phyloP scores from a whole-genome alignment of 2,888 invertebrate species.

The Oegoconia quadripuncta region DNA sequence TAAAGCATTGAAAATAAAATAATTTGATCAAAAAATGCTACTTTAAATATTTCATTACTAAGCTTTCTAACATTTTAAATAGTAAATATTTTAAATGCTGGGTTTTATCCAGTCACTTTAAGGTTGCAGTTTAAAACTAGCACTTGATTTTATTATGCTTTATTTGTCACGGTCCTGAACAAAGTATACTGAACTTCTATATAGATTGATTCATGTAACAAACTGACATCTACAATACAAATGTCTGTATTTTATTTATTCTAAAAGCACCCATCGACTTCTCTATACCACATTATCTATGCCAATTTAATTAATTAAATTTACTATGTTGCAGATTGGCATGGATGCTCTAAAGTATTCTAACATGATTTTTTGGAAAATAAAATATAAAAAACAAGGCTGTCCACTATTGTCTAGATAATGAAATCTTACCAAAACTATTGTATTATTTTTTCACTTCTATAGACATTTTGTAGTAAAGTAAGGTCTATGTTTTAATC shows the following conservation, averaged over 20 bases:
- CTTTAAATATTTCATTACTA: constrained; percentile 68
- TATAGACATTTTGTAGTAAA: too few relatives aligned
- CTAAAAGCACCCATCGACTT: constrained; percentile 40
- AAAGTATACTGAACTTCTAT: constrained; percentile 14
- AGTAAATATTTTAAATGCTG: constrained; percentile 75
- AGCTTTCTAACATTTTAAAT: constrained; percentile 71
- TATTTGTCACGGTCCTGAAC: constrained; percentile 11
- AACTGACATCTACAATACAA: constrained; percentile 18
- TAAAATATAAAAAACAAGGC: constrained; percentile 16
- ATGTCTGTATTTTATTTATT: constrained; percentile 26
- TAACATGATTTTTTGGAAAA: constrained; percentile 20
- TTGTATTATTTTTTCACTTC: too few relatives aligned
- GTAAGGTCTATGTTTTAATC: too few relatives aligned
- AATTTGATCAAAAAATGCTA: constrained; percentile 74
- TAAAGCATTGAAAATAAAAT: constrained; percentile 71
- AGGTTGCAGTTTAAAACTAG: constrained; percentile 57
- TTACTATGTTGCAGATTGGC: not conserved
- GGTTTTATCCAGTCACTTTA: constrained; percentile 56
- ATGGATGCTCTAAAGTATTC: constrained; percentile 12
- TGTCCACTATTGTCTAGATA: constrained; percentile 12
- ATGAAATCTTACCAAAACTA: constrained; percentile 19
- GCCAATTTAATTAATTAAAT: not conserved
- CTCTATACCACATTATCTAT: constrained; percentile 11
- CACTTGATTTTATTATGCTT: constrained; percentile 40
- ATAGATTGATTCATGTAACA: constrained; percentile 1